Evolutionary conservation across 2,797 vertebrate species (phyloP).

Genomic region (Malurus leucopterus): DNA sequence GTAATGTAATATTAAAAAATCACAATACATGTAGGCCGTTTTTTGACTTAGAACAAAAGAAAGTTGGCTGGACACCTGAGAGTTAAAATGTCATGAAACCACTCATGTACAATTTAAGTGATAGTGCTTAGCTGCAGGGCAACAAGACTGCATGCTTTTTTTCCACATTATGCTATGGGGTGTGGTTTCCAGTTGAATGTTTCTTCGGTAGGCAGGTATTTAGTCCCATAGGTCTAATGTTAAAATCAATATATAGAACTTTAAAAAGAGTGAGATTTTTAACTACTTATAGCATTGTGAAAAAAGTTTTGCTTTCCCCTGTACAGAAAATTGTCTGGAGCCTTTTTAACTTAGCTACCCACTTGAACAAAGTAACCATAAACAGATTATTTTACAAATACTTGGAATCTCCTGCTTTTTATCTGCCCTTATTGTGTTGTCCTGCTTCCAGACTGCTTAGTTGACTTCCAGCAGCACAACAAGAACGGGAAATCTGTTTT

Average conservation of each 20-base stretch:
- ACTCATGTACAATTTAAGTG: background rate
- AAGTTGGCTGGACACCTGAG: background rate
- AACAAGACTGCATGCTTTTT: fast-evolving
- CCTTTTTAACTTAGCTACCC: background rate
- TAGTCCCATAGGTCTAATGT: background rate
- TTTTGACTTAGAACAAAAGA: background rate
- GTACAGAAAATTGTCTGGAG: background rate
- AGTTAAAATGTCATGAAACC: background rate
- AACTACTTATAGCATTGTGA: background rate
- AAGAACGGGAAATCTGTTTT: background rate
- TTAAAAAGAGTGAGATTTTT: background rate
- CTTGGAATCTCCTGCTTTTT: background rate
- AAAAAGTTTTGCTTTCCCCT: background rate
- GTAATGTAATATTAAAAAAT: background rate
- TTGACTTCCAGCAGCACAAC: background rate
- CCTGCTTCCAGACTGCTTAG: background rate
- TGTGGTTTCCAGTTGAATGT: background rate
- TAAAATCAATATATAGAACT: background rate
- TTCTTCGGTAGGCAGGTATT: background rate
- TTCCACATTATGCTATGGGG: background rate
- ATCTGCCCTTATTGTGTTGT: background rate
- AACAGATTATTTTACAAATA: background rate
- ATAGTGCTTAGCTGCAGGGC: background rate
- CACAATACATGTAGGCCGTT: fast-evolving
- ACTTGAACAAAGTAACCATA: background rate